These are phyloP conservation scores for Conus canariensis DNA, from an alignment of 2,888 invertebrate genomes.

Conservation along the genomic window DNA sequence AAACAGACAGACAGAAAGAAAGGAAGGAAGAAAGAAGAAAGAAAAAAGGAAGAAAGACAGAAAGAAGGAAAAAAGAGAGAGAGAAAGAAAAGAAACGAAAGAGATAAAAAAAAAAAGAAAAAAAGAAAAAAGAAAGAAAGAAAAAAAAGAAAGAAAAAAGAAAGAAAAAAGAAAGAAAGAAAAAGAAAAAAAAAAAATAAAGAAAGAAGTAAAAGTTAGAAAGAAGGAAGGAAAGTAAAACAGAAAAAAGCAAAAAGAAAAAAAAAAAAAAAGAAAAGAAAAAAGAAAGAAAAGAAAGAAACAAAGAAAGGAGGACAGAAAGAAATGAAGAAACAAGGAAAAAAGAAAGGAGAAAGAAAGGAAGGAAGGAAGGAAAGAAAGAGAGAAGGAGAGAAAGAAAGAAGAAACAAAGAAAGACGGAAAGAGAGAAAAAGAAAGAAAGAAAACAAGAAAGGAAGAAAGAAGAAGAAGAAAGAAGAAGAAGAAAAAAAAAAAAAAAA, in stretches of 20 bases:
- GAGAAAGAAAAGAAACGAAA: no score
- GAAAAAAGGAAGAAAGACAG: background rate
- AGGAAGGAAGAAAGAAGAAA: background rate
- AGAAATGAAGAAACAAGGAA: no score
- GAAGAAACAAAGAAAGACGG: slow-evolving; percentile 30
- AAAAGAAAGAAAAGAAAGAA: background rate
- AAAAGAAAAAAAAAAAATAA: background rate
- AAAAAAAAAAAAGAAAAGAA: background rate
- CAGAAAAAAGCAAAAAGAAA: no score
- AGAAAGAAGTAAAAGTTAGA: no score
- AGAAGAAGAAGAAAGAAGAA: background rate
- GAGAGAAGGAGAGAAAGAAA: no score
- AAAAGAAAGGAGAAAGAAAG: no score
- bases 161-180: background rate
- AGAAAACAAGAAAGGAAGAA: no score
- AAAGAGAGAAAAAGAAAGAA: background rate
- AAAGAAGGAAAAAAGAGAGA: background rate
- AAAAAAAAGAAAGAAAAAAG: background rate
- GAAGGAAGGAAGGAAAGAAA: slow-evolving; percentile 22
- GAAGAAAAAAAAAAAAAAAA: background rate
- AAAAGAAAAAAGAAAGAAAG: background rate
- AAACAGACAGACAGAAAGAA: no score
- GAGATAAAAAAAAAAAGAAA: background rate
- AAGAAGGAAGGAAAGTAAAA: no score
- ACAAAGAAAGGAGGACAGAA: no score